Conservation (phyloP, 2,113 vertebrate genomes). For the Helogale parvula region DNA sequence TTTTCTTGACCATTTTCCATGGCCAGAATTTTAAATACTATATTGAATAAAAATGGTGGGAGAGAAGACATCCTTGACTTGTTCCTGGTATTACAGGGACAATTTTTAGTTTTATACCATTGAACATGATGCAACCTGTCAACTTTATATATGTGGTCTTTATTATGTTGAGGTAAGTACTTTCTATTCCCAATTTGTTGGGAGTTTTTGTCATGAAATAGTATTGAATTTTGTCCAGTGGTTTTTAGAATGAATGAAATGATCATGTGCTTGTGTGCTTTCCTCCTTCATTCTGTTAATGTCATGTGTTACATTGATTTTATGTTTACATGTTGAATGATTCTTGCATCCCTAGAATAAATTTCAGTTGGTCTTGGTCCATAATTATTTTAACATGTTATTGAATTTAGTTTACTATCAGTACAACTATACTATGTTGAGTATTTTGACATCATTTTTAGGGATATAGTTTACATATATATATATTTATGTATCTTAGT, state of each 20-base stretch:
- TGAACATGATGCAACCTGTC: neutral
- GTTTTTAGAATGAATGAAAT: neutral
- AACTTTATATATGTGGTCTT: neutral
- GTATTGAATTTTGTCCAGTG: neutral
- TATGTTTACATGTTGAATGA: neutral
- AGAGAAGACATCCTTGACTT: neutral
- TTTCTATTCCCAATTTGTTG: neutral
- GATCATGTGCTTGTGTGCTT: neutral
- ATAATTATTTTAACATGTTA: neutral
- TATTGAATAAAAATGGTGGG: neutral
- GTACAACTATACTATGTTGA: neutral
- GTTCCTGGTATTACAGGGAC: neutral
- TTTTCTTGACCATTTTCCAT: neutral
- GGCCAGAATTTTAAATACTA: neutral
- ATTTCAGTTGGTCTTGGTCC: neutral
- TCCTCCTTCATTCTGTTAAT: neutral
- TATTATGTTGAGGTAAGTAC: neutral
- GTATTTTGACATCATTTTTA: neutral
- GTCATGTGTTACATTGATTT: neutral
- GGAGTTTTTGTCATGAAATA: neutral
- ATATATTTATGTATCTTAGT: neutral
- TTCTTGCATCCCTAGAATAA: neutral
- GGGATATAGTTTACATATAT: neutral
- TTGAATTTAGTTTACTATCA: neutral
- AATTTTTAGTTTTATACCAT: neutral